phyloP scores from a whole-genome alignment of 2,113 vertebrate genomes.

The Blennius ocellaris region DNA sequence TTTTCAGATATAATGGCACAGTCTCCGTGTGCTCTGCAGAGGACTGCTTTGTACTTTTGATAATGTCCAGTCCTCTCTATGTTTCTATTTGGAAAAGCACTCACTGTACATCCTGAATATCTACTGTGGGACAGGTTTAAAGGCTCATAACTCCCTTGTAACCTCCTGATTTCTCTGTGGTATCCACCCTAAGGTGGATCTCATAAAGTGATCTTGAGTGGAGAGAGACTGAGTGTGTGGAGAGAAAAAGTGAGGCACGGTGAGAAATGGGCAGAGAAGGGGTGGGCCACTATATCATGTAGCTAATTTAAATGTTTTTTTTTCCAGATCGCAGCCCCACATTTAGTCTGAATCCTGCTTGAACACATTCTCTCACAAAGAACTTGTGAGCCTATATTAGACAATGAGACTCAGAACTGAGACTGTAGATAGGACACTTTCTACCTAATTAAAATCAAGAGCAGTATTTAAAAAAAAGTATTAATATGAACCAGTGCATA shows the following conservation, averaged over 20 bases:
- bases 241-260: conserved; percentile 5
- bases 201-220: conserved; percentile 48
- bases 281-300: conserved; percentile 33
- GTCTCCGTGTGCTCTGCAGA: background rate
- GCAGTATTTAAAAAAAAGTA: conserved; percentile 30
- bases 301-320: conserved; percentile 37
- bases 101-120: conserved; percentile 13
- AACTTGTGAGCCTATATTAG: conserved; percentile 30
- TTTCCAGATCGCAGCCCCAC: conserved; percentile 31
- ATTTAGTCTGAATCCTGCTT: conserved; percentile 24
- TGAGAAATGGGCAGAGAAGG: conserved; percentile 16
- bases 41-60: background rate
- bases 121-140: conserved; percentile 21
- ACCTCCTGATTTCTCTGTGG: conserved; percentile 49
- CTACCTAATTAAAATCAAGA: conserved; percentile 49
- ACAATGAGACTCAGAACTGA: conserved; percentile 28
- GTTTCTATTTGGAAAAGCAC: conserved; percentile 10
- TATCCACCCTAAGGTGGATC: conserved; percentile 45
- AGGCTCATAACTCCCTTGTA: conserved; percentile 39
- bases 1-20: background rate
- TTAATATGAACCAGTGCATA: conserved; percentile 37
- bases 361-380: conserved; percentile 34
- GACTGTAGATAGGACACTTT: conserved; percentile 55
- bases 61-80: background rate
- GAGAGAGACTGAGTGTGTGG: conserved; percentile 25